Base-by-base conservation (phyloP, 2,113 vertebrate species). In the Equus quagga region DNA sequence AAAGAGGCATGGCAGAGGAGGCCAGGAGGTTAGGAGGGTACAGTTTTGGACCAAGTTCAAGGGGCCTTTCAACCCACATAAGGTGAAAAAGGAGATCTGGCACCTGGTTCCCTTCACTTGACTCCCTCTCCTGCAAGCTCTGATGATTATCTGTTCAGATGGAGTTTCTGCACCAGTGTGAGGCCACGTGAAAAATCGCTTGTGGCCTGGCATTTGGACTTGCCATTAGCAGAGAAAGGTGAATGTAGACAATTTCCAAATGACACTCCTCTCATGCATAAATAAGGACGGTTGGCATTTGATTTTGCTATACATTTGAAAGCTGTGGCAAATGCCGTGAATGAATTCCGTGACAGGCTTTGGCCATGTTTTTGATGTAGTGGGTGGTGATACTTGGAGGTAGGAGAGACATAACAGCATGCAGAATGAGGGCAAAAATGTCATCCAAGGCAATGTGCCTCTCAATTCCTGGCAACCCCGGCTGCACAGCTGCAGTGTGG, bases 391-490 rank as follows among this genome's bases (percentile, higher is more conserved):
- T 67, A 64, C 89, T 24, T 92, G 95, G 81, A 95, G 95, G 58
- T 80, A 56, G 87, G 89, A 95, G 64, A n/a, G 73, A 75, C 21
- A 4, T 84, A 65, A 64, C 19, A 75, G 73, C 44, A 15, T 46
- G 65, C 15, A 28, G 51, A 93, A 64, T 24, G 69, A 70, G 85
- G 69, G 75, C 67, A 89, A 88, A 86, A 84, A 46, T 94, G 78
- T 96, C 92, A 94, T 62, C 82, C 73, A 58, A 76, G 33, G 83
- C 67, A 51, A 23, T 15, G 67, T 56, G 89, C 60, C 56, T 96
- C 65, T 93, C 36, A 75, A 26, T 94, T 91, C 89, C 86, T 97
- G 92, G 96, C 87, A 96, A 49, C 26, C 44, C 76, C 49, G 64
- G 49, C 73, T 60, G 56, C 78, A 67, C 90, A 97, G 92, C 90